Evolutionary conservation across 2,888 invertebrate genomes (phyloP).

Genomic region (Trichogramma evanescens): DNA sequence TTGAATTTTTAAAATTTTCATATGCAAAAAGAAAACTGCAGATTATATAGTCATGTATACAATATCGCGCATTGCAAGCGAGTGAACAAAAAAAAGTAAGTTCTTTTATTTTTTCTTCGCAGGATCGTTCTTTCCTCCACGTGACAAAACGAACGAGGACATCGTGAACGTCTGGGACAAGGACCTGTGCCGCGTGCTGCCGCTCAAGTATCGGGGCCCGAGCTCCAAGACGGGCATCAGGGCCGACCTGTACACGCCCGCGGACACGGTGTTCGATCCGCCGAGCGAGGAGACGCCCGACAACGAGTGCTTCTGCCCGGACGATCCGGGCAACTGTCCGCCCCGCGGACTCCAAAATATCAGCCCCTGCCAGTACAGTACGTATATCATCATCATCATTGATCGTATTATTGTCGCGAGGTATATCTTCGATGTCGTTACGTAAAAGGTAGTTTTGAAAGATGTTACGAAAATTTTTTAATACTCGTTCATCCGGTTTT

Average conservation of each 20-base stretch:
- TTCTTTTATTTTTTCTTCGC: neutral
- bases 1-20: too few species aligned
- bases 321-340: conserved; percentile 60
- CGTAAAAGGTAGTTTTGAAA: neutral
- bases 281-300: conserved; percentile 54
- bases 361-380: conserved; percentile 80
- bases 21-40: too few species aligned
- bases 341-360: conserved; percentile 75
- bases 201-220: conserved; percentile 63
- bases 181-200: conserved; percentile 75
- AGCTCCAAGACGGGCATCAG: conserved; percentile 67
- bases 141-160: conserved; percentile 55
- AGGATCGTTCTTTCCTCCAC: conserved; percentile 80
- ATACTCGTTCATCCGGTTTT: too few species aligned
- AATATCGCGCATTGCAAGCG: neutral
- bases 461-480: too few species aligned
- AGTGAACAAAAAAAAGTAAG: neutral
- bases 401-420: neutral
- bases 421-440: too few species aligned
- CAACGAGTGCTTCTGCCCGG: conserved; percentile 67
- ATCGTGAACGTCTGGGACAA: conserved; percentile 75
- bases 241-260: conserved; percentile 67
- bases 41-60: too few species aligned
- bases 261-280: conserved; percentile 58
- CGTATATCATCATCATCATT: conserved; percentile 33